These are phyloP conservation scores for Drosophila yooni DNA, from an alignment of 2,888 invertebrate species.

Conservation along the genomic window DNA sequence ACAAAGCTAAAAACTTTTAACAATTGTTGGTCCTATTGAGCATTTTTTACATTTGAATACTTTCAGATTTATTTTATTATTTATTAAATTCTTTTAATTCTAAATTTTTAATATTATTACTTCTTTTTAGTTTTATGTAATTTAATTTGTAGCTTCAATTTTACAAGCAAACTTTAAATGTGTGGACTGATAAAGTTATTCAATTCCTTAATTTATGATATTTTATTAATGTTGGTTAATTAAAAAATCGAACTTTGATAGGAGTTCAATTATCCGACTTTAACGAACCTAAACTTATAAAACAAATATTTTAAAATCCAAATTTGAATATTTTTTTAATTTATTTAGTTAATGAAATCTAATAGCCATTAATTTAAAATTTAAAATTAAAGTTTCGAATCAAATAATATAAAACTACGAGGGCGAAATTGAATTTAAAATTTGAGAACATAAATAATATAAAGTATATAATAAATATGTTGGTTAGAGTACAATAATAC, in stretches of 20 bases:
- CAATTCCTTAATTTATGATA: background rate
- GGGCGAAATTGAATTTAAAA: background rate
- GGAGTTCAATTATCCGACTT: background rate
- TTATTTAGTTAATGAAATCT: background rate
- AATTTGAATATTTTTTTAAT: background rate
- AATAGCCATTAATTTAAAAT: background rate
- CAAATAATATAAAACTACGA: background rate
- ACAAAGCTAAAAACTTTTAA: background rate
- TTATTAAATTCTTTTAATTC: background rate
- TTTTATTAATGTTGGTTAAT: background rate
- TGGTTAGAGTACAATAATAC: background rate
- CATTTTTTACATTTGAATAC: background rate
- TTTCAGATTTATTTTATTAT: background rate
- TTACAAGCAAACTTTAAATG: background rate
- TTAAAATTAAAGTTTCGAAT: background rate
- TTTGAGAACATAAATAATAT: background rate
- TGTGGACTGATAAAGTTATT: too few species aligned
- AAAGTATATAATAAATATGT: background rate
- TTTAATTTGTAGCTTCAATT: background rate
- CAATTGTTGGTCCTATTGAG: background rate
- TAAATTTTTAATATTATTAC: fast-evolving
- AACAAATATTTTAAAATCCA: background rate
- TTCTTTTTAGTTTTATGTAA: background rate
- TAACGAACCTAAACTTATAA: background rate
- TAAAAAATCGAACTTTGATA: background rate